These are phyloP conservation scores for Drosophila grimshawi DNA, from an alignment of 1,140 invertebrate species.

Conservation along the genomic window DNA sequence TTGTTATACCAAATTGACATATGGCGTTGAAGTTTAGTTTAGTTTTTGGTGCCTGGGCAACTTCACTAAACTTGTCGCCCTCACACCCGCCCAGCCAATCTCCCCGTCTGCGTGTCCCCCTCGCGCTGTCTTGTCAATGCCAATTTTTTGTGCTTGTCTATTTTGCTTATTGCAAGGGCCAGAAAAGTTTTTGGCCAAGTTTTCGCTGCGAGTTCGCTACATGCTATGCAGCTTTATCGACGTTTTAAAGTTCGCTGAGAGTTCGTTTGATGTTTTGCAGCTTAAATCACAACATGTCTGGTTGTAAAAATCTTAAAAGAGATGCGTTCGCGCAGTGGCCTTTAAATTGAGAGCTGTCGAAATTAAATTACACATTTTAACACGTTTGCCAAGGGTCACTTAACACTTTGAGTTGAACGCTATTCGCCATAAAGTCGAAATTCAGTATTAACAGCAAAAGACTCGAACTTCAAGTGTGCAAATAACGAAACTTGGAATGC, in stretches of 20 bases:
- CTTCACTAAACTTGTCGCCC: slow-evolving; percentile 43
- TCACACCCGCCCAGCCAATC: neutral
- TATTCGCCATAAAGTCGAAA: slow-evolving; percentile 28
- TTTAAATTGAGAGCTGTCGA: slow-evolving; percentile 34
- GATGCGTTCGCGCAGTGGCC: slow-evolving; percentile 10
- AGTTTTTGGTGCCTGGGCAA: slow-evolving; percentile 31
- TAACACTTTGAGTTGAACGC: slow-evolving; percentile 47
- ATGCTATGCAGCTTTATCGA: slow-evolving; percentile 30
- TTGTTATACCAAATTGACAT: slow-evolving; percentile 70
- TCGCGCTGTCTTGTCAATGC: slow-evolving; percentile 49
- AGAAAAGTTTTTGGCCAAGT: slow-evolving; percentile 47
- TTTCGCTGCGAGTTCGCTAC: slow-evolving; percentile 2
- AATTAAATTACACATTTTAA: slow-evolving; percentile 71
- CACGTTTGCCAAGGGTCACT: slow-evolving; percentile 54
- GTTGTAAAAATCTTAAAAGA: slow-evolving; percentile 40
- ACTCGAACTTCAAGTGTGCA: slow-evolving; percentile 6
- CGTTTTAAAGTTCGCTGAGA: slow-evolving; percentile 30
- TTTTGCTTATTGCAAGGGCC: slow-evolving; percentile 51
- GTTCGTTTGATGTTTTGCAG: slow-evolving; percentile 8
- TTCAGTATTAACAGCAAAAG: neutral
- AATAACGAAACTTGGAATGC: too few species aligned
- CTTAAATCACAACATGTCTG: slow-evolving; percentile 45
- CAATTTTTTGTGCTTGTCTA: slow-evolving; percentile 64
- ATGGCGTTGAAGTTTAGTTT: slow-evolving; percentile 62
- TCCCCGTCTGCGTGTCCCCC: neutral